phyloP scores from a whole-genome alignment of 64 coral and sea anemone genomes.

The Montipora capricornis region DNA sequence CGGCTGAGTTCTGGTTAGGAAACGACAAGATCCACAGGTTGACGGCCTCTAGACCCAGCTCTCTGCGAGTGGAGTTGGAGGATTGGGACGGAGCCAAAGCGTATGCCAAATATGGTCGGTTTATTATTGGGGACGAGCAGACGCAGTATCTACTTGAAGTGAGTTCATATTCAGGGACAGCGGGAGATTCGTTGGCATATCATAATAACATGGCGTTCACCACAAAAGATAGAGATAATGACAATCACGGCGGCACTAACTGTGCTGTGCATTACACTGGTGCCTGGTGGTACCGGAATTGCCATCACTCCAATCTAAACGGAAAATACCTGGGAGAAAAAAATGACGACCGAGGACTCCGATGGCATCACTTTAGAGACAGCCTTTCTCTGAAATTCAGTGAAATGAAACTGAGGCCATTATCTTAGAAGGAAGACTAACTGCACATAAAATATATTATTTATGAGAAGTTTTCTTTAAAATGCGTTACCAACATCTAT shows the following conservation, averaged over 20 bases:
- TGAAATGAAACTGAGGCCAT: constrained; percentile 61
- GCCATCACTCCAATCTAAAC: constrained; percentile 71
- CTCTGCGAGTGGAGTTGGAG: not conserved
- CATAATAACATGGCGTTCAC: constrained; percentile 63
- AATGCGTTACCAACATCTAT: too few species aligned
- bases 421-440: not conserved
- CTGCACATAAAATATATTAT: not conserved
- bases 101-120: constrained; percentile 47
- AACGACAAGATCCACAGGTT: not conserved
- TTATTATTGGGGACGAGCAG: not conserved
- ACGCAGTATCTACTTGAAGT: constrained; percentile 42
- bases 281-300: constrained; percentile 82
- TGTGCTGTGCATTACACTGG: not conserved
- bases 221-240: constrained; percentile 74
- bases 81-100: too few species aligned
- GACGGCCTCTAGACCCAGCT: not conserved
- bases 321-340: constrained; percentile 48
- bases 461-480: too few species aligned
- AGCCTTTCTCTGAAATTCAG: constrained; percentile 51
- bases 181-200: constrained; percentile 71
- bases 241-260: too few species aligned
- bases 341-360: not conserved
- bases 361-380: too few species aligned
- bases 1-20: too few species aligned
- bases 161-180: constrained; percentile 67